Evolutionary conservation across 2,888 invertebrate genomes (phyloP).

Genomic region (Drosophila mayaguana): DNA sequence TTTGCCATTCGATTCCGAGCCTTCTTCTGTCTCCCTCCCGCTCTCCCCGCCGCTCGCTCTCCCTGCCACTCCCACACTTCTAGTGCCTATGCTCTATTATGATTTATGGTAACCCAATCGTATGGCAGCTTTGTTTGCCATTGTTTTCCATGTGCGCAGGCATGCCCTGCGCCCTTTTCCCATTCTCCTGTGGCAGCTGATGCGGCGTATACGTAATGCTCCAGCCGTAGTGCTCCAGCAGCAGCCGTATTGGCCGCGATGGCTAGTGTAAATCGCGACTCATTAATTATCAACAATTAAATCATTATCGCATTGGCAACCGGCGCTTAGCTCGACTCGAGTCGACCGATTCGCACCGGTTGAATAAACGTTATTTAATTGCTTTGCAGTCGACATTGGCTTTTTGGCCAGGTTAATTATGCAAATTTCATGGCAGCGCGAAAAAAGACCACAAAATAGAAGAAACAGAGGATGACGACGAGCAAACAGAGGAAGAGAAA

Average conservation of each 20-base stretch:
- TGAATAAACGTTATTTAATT: slow-evolving; percentile 20
- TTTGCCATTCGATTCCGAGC: slow-evolving; percentile 33
- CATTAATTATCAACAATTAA: slow-evolving; percentile 11
- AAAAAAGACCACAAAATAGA: not conserved
- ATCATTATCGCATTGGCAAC: not conserved
- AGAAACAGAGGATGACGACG: not conserved
- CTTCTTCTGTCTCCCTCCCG: not conserved
- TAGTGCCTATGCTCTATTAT: not conserved
- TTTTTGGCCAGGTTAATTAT: slow-evolving; percentile 34
- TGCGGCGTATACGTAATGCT: slow-evolving; percentile 28
- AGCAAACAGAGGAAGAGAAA: not conserved
- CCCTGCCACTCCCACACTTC: not conserved
- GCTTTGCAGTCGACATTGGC: slow-evolving; percentile 23
- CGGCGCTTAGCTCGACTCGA: not conserved
- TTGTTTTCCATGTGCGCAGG: slow-evolving; percentile 23
- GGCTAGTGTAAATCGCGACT: slow-evolving; percentile 2
- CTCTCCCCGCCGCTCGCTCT: not conserved
- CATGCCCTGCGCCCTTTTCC: slow-evolving; percentile 15
- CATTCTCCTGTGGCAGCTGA: not conserved
- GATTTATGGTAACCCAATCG: slow-evolving; percentile 31
- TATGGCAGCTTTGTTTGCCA: not conserved
- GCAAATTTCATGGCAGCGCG: slow-evolving; percentile 33
- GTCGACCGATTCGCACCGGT: not conserved
- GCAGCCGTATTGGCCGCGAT: too few species aligned
- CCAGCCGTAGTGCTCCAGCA: not conserved